Conservation (phyloP, 2,888 invertebrate genomes). For the Drosophila kokeensis region DNA sequence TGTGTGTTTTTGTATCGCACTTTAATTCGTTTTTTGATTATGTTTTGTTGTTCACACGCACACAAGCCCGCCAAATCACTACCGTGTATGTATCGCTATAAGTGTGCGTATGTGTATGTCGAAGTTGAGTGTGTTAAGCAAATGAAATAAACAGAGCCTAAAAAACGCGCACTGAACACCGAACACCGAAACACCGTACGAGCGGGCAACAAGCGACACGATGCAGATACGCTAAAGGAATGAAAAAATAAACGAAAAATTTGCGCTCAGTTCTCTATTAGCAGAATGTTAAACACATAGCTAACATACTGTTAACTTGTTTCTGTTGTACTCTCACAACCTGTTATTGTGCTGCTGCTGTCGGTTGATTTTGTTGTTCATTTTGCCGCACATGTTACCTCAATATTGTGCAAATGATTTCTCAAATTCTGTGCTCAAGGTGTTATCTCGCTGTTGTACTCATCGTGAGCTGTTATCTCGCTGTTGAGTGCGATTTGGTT, state of each 20-base stretch:
- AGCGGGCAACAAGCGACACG: constrained; percentile 52
- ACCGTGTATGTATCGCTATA: constrained; percentile 67
- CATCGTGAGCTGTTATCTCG: constrained; percentile 29
- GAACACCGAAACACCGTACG: constrained; percentile 28
- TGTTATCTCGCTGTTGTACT: constrained; percentile 29
- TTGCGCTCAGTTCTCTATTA: constrained; percentile 25
- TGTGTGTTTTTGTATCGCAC: constrained; percentile 45
- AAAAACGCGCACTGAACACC: constrained; percentile 62
- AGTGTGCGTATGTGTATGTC: constrained; percentile 49
- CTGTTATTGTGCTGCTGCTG: constrained; percentile 42
- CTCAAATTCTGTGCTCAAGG: constrained; percentile 21
- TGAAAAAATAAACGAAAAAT: constrained; percentile 46
- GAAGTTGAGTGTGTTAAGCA: constrained; percentile 62
- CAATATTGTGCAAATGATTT: constrained; percentile 25
- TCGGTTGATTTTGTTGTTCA: constrained; percentile 19
- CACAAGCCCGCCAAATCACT: constrained; percentile 77
- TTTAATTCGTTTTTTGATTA: constrained; percentile 50
- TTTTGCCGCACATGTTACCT: constrained; percentile 33
- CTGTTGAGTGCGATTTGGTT: constrained; percentile 28
- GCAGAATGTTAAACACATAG: constrained; percentile 21
- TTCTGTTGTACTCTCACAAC: constrained; percentile 25
- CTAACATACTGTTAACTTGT: constrained; percentile 24
- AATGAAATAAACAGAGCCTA: constrained; percentile 63
- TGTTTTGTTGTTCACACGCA: constrained; percentile 69
- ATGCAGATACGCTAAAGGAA: constrained; percentile 59